Evolutionary conservation across 1,140 invertebrate genomes (phyloP).

Genomic region (Musca vetustissima): DNA sequence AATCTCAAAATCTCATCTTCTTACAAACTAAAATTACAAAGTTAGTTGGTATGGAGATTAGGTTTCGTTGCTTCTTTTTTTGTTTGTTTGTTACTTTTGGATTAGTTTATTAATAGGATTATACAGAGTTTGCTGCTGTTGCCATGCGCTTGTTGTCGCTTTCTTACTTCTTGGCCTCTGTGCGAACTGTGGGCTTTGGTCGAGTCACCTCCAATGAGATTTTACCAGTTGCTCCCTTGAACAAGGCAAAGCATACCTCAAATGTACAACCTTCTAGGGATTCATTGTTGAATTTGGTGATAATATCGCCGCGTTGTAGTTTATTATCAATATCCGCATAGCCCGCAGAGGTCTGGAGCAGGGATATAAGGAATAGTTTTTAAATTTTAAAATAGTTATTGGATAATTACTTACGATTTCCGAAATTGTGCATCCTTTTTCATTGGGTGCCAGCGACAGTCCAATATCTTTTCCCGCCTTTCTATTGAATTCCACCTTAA

Average conservation of each 20-base stretch:
- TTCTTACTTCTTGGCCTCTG: constrained; percentile 39
- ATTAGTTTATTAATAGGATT: not conserved
- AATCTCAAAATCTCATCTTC: not conserved
- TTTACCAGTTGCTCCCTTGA: constrained; percentile 80
- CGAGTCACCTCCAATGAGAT: constrained; percentile 79
- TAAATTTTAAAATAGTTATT: constrained; percentile 2
- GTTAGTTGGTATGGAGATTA: not conserved
- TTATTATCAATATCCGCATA: constrained; percentile 89
- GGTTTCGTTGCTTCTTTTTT: not conserved
- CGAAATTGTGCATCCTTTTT: constrained; percentile 89
- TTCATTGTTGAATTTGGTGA: constrained; percentile 86
- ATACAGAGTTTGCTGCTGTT: not conserved
- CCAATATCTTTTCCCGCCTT: constrained; percentile 93
- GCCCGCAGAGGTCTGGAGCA: constrained; percentile 77
- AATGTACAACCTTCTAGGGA: constrained; percentile 80
- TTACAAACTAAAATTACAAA: constrained; percentile 6
- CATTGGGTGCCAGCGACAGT: constrained; percentile 85
- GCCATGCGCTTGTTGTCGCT: not conserved
- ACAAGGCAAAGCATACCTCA: constrained; percentile 83
- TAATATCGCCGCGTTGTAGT: constrained; percentile 90
- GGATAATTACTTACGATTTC: constrained; percentile 76
- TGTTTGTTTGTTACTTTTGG: not conserved
- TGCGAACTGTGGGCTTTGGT: constrained; percentile 66
- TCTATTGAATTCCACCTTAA: constrained; percentile 88
- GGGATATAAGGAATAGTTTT: not conserved